These are phyloP conservation scores for Euplexia lucipara DNA, from an alignment of 2,888 invertebrate genomes.

Conservation along the genomic window DNA sequence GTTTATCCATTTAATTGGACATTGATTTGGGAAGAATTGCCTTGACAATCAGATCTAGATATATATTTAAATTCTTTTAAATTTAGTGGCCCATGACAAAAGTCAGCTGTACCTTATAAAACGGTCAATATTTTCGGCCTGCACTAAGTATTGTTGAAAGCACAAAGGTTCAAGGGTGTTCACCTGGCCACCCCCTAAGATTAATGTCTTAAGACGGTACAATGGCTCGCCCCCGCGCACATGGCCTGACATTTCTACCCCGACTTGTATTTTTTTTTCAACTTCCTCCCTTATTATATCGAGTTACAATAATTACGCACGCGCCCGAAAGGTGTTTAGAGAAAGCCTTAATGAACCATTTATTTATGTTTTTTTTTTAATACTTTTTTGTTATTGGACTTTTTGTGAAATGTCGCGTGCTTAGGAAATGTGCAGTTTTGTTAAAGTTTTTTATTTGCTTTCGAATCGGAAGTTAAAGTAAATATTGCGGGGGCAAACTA, in stretches of 20 bases:
- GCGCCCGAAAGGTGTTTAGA: conserved; percentile 87
- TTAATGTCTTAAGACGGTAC: conserved; percentile 85
- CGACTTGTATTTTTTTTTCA: conserved; percentile 77
- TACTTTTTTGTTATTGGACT: conserved; percentile 54
- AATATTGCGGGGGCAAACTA: conserved; percentile 7
- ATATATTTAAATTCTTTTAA: neutral
- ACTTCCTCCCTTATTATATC: conserved; percentile 84
- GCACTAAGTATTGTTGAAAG: conserved; percentile 55
- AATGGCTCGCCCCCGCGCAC: conserved; percentile 85
- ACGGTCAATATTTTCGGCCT: conserved; percentile 46
- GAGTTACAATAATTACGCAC: conserved; percentile 83
- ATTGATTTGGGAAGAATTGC: neutral
- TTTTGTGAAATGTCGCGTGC: conserved; percentile 50
- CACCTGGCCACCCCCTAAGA: conserved; percentile 87
- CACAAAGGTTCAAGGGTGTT: conserved; percentile 77
- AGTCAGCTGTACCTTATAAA: conserved; percentile 53
- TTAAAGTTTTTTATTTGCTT: conserved; percentile 37
- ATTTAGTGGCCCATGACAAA: conserved; percentile 19
- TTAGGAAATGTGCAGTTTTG: conserved; percentile 53
- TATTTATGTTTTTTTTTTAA: conserved; percentile 65
- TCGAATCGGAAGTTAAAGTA: conserved; percentile 19
- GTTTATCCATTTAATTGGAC: too few species aligned
- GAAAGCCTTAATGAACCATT: conserved; percentile 85
- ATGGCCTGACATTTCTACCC: conserved; percentile 86
- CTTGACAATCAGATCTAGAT: neutral